Base-by-base conservation (phyloP, 2,888 invertebrate genomes). In the Hypolimnas misippus region DNA sequence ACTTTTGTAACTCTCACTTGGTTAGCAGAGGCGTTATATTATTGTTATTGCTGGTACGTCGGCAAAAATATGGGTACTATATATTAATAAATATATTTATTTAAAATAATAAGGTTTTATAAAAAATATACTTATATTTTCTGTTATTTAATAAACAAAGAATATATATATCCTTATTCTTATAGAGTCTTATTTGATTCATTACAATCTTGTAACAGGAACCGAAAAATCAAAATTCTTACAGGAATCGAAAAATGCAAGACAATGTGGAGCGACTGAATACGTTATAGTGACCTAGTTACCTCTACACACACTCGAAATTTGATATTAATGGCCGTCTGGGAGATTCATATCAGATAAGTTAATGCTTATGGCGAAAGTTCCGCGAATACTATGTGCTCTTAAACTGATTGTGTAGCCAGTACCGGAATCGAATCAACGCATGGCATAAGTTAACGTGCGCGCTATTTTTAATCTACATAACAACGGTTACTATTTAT, bases 331-430 rank as follows among this genome's bases (percentile, higher is more conserved):
- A 75, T 70, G 69, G 67, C 69, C 63, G 68, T 66, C 72, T 69
- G 66, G 66, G 66, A 73, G 85, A 87, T 86, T 79, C 82, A 79
- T 83, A 87, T 87, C 85, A 78, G 81, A 77, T 76, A 72, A 70
- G 69, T 78, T 76, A 79, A 75, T 82, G 84, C 78, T 83, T 77
- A 81, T 79, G 85, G 89, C 83, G 87, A 90, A 90, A 91, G 88
- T 90, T 89, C 85, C 74, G 78, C 81, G 85, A 85, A 86, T 76
- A 75, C 74, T 78, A 81, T 83, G 84, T 84, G 83, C 83, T 81
- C 83, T 78, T 78, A 84, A 86, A 90, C 89, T 88, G 87, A 89
- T 90, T 86, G 84, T 81, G 75, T 78, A 78, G 67, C 68, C 67
- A 82, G 77, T 82, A 82, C 82, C 83, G 87, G 84, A 87, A 84